These are phyloP conservation scores for Telmatochromis sp. DNA, from an alignment of 2,113 vertebrate species.

Conservation along the genomic window DNA sequence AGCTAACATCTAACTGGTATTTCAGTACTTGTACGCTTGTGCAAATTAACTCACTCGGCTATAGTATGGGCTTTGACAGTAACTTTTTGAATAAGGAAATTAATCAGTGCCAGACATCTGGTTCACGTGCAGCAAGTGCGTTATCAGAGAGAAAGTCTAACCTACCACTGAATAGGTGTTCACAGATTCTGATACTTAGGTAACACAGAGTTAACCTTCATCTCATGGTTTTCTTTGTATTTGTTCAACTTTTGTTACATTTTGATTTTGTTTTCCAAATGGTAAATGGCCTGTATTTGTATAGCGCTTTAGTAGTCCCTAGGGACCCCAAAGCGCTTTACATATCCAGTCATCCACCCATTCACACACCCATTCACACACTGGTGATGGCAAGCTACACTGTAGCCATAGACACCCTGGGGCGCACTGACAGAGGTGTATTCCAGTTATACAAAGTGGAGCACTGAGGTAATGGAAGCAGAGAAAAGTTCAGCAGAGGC, in stretches of 20 bases:
- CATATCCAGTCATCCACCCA: neutral
- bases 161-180: neutral
- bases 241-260: neutral
- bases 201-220: neutral
- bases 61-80: neutral
- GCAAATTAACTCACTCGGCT: neutral
- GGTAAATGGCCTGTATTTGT: neutral
- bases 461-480: neutral
- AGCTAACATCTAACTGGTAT: neutral
- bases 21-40: neutral
- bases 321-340: neutral
- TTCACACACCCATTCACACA: neutral
- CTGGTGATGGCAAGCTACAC: neutral
- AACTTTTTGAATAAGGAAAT: neutral
- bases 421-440: neutral
- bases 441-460: neutral
- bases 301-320: neutral
- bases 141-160: neutral
- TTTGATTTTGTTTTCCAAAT: neutral
- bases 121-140: neutral
- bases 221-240: neutral
- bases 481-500: neutral
- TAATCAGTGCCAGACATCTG: neutral
- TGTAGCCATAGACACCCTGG: neutral
- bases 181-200: neutral